Base-by-base conservation (phyloP, 2,888 invertebrate species). In the Melieria omissa region DNA sequence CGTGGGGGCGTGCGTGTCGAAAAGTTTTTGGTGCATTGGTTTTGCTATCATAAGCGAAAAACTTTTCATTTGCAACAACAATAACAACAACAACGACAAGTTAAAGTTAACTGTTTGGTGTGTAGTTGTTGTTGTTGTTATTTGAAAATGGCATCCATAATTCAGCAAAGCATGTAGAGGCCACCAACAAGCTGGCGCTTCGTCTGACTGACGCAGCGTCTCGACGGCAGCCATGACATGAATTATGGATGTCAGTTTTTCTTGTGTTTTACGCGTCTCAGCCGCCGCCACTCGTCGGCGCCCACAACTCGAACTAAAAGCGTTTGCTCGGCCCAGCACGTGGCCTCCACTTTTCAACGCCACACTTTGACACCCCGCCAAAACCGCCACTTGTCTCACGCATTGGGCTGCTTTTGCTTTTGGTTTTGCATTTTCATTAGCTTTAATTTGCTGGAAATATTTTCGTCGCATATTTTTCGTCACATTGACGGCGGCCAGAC, bases 191-290 rank as follows among this genome's bases (percentile, higher is more conserved):
- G 29, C 47, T 14, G 12, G 49, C 9, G 41, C 49, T 4, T 55
- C n/a, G 10, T 29, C 16, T 41, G 3, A 46, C 16, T 58, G 58
- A 9, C 14, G 29, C 7, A 16, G 9, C n/a, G 9, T 9, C 65
- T 65, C 6, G 12, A 12, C 29, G 44, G 41, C 29, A 3, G 47
- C 44, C 52, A 55, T 10, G 67, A 69, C 74, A 85, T 84, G 85
- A 84, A 84, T 83, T 85, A 84, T 85, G 79, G 80, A 79, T 81
- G 80, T 77, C 82, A 78, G 82, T 82, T 79, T 80, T 81, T 81
- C 80, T 78, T 79, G 75, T 2, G 29, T 29, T 55, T 29, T 8
- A n/a, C 29, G 58, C 41, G 61, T 61, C 61, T 57, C 42, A 45
- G 49, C 44, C 14, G 49, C 44, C 14, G 42, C 45, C 62, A 44